These are phyloP conservation scores for Mionectes macconnelli DNA, from an alignment of 2,113 vertebrate genomes.

Conservation along the genomic window DNA sequence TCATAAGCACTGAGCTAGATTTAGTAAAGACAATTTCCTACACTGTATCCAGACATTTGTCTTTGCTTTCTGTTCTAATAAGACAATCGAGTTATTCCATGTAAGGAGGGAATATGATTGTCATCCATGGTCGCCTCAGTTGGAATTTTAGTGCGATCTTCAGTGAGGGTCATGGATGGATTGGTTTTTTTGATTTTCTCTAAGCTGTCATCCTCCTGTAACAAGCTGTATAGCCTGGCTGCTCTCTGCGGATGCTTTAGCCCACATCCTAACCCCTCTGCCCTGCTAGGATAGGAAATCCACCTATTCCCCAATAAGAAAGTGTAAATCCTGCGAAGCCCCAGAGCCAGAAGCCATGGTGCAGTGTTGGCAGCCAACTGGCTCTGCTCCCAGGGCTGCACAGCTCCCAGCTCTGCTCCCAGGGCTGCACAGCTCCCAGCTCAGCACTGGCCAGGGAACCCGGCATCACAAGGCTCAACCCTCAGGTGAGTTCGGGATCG, in stretches of 20 bases:
- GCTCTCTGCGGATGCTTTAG: background rate
- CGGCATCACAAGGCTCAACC: background rate
- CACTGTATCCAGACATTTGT: constrained; percentile 26
- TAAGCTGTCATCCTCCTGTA: background rate
- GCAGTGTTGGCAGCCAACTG: rapidly evolving
- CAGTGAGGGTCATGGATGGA: background rate
- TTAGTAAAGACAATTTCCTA: constrained; percentile 62
- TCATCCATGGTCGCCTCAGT: background rate
- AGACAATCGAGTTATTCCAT: background rate
- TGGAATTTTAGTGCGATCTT: background rate
- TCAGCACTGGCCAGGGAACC: background rate
- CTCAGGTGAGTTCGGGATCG: background rate
- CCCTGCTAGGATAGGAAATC: background rate
- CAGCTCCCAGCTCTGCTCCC: background rate
- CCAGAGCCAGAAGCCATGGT: background rate
- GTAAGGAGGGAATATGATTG: background rate
- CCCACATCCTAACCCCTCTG: background rate
- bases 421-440: background rate
- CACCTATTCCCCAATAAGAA: background rate
- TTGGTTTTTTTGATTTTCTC: background rate
- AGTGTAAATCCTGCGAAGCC: background rate
- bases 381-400: background rate
- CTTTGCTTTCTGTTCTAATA: constrained; percentile 8
- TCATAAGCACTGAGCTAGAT: constrained; percentile 17
- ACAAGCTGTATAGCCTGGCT: background rate